Percentiles rank a stretch among this genome's conserved stretches.
Evolutionary conservation across 2,113 vertebrate species (phyloP).

Genomic region (Ictidomys tridecemlineatus): DNA sequence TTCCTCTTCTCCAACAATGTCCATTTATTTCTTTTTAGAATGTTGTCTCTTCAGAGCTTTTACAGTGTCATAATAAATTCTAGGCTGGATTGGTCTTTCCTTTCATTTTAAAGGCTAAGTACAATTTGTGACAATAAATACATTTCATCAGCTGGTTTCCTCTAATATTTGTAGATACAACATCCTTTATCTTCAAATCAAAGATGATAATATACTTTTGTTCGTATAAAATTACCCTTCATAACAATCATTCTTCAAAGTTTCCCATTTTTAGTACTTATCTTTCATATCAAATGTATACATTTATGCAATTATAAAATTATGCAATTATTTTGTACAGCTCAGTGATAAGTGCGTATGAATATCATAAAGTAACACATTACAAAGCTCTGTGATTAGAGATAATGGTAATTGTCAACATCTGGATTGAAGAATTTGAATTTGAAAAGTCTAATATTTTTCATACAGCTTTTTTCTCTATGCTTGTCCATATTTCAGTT

Average conservation of each 20-base stretch:
- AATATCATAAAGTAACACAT: constrained; percentile 57
- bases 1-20: neutral
- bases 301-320: constrained; percentile 58
- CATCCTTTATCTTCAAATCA: constrained; percentile 33
- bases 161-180: constrained; percentile 44
- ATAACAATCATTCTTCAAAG: neutral
- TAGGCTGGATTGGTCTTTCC: neutral
- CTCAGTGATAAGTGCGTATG: neutral
- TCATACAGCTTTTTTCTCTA: neutral
- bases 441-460: constrained; percentile 42
- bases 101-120: constrained; percentile 50
- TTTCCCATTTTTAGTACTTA: constrained; percentile 15
- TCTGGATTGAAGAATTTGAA: constrained; percentile 61
- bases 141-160: neutral
- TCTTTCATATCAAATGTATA: neutral
- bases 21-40: neutral
- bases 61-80: constrained; percentile 2
- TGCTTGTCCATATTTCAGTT: constrained; percentile 1
- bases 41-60: neutral
- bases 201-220: neutral
- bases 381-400: constrained; percentile 49
- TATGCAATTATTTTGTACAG: constrained; percentile 61
- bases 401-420: constrained; percentile 51
- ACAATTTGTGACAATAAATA: neutral
- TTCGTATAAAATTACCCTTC: neutral